Base-by-base conservation (phyloP, 35 echinoderm and acorn worm species). In the Stichopus chloronotus region DNA sequence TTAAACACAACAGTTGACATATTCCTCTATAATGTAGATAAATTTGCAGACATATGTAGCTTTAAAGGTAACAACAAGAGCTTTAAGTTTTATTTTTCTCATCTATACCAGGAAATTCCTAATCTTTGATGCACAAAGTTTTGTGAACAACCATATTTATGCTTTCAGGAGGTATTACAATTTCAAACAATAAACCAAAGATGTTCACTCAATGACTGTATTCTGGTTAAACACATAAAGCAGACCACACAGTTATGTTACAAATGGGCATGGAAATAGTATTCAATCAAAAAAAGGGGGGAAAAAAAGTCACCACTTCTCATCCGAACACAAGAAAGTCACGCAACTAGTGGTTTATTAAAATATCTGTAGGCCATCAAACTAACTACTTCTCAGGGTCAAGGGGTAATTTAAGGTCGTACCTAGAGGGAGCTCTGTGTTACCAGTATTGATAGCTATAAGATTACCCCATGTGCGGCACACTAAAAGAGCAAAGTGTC, bases 331-430 rank as follows among this genome's bases (percentile, higher is more conserved):
- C 69, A 20, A 58, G 53, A 55, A 25, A 85, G 54, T 85, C 82
- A 57, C 55, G 82, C 82, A 85, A 85, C 82, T 85, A 55, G 82
- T 25, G 55, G 82, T 85, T 85, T 58, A 85, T 85, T 85, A 85
- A 85, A 85, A 85, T 85, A 85, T 85, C 82, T 85, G 82, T 85
- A 58, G 82, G 82, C 82, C 14, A 56, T 56, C n/a, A 85, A 85
- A 85, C 82, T 85, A 85, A 85, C 58, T 85, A 85, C 57, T 17
- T 56, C 54, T 6, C 56, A 58, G 61, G 82, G 82, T 85, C 82
- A 85, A 85, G 57, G 82, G 82, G 82, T 85, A 85, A 11, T 19
- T 13, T 53, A 58, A 85, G 82, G 82, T 85, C 82, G 58, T 53
- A 21, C 69, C 69, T 74, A 74, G 69, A 43, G 30, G 30, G 30